A percentile compares a stretch with the other conserved stretches of the same genome.
Conservation (phyloP, 2,113 vertebrate species). For the Pangasianodon hypophthalmus region DNA sequence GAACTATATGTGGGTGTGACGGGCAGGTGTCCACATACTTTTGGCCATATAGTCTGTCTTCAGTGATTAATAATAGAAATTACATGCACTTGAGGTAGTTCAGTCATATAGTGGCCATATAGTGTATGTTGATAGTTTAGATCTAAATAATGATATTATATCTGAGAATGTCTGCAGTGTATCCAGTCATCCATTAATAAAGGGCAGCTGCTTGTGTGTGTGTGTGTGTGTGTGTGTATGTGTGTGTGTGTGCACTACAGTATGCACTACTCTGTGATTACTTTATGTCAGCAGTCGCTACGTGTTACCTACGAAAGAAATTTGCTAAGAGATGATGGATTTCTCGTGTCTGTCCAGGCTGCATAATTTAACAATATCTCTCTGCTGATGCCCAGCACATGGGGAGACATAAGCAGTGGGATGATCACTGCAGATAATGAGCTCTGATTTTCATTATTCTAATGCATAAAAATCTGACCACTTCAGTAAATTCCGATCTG, state of each 20-base stretch:
- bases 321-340: slow-evolving; percentile 18
- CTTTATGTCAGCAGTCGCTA: slow-evolving; percentile 15
- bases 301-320: slow-evolving; percentile 30
- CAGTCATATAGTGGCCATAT: neutral
- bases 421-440: slow-evolving; percentile 52
- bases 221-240: neutral
- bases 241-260: neutral
- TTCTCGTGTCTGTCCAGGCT: slow-evolving; percentile 23
- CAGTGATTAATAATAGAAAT: no score
- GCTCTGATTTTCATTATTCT: slow-evolving; percentile 53
- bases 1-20: neutral
- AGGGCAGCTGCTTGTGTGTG: neutral
- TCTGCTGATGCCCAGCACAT: slow-evolving; percentile 28
- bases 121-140: neutral
- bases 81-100: no score
- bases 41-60: neutral
- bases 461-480: slow-evolving; percentile 54
- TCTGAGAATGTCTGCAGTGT: slow-evolving; percentile 1
- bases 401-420: slow-evolving; percentile 31
- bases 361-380: slow-evolving; percentile 49
- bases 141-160: neutral
- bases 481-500: slow-evolving; percentile 42
- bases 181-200: slow-evolving; percentile 37
- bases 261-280: neutral
- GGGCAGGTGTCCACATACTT: neutral